phyloP scores from a whole-genome alignment of 2,797 vertebrate species.

The Dendrocincla fuliginosa region DNA sequence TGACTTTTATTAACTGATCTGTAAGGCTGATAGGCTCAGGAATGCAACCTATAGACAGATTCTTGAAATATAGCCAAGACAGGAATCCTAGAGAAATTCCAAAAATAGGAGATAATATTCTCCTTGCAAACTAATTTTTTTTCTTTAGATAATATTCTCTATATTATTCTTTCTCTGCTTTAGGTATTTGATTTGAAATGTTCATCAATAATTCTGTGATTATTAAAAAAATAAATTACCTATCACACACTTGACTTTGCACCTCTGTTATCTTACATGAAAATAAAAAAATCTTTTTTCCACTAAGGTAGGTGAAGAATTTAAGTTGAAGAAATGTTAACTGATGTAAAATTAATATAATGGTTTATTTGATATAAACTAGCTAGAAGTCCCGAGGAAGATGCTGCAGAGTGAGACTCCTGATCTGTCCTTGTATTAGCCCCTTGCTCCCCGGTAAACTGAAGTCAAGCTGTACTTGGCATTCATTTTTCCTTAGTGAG shows the following conservation, averaged over 20 bases:
- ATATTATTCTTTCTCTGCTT: conserved; percentile 46
- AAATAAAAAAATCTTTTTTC: background rate
- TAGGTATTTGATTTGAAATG: conserved; percentile 56
- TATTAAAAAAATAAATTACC: conserved; percentile 20
- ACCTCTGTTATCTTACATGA: background rate
- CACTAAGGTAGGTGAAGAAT: background rate
- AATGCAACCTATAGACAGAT: conserved; percentile 81
- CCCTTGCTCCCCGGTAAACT: background rate
- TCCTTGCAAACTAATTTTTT: conserved; percentile 26
- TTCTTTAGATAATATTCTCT: conserved; percentile 33
- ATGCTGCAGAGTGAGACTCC: background rate
- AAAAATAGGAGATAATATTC: conserved; percentile 53
- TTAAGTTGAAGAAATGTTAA: background rate
- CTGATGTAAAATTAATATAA: background rate
- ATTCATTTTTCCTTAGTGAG: background rate
- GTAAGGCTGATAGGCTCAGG: conserved; percentile 81
- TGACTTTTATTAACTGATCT: conserved; percentile 86
- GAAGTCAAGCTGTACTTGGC: background rate
- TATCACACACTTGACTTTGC: conserved; percentile 22
- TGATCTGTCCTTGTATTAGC: background rate
- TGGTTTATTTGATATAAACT: background rate
- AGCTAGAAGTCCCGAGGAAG: background rate
- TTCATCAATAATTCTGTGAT: conserved; percentile 57
- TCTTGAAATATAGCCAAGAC: conserved; percentile 76
- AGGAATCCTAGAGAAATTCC: conserved; percentile 78